Evolutionary conservation across 2,113 vertebrate genomes (phyloP).

Genomic region (Paracanthobrama guichenoti): DNA sequence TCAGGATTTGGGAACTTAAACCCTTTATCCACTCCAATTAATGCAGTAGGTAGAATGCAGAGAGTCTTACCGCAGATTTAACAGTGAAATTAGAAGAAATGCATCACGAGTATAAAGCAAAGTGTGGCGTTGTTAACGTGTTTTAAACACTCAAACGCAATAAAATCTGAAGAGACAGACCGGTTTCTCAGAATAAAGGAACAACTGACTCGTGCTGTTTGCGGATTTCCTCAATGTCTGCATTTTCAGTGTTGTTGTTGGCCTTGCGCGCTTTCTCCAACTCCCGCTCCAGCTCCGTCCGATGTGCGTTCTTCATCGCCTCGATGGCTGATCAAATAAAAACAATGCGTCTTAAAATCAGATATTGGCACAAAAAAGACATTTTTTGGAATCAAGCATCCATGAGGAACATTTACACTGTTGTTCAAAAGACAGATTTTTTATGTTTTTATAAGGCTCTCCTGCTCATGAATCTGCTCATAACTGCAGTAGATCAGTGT

Average conservation of each 20-base stretch:
- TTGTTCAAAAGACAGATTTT: no score
- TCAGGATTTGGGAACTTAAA: slow-evolving; percentile 39
- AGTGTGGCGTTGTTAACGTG: not conserved
- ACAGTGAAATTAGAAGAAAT: not conserved
- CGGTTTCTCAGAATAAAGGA: not conserved
- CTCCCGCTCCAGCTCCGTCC: slow-evolving; percentile 79
- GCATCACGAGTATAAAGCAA: not conserved
- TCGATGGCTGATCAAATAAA: slow-evolving; percentile 73
- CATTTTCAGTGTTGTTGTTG: slow-evolving; percentile 74
- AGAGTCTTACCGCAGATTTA: not conserved
- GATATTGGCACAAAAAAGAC: not conserved
- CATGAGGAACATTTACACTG: no score
- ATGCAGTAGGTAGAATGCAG: slow-evolving; percentile 16
- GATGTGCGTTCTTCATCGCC: slow-evolving; percentile 84
- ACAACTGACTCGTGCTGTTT: slow-evolving; percentile 79
- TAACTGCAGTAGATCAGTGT: no score
- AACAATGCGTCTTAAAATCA: slow-evolving; percentile 9
- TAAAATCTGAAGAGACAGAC: not conserved
- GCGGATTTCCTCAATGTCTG: slow-evolving; percentile 78
- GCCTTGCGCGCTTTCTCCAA: slow-evolving; percentile 77
- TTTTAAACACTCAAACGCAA: not conserved
- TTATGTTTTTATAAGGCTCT: no score
- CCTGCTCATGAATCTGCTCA: no score
- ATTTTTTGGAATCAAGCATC: no score
- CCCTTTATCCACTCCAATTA: slow-evolving; percentile 37